phyloP scores from a whole-genome alignment of 2,888 invertebrate species.

The Petrolisthes cinctipes region DNA sequence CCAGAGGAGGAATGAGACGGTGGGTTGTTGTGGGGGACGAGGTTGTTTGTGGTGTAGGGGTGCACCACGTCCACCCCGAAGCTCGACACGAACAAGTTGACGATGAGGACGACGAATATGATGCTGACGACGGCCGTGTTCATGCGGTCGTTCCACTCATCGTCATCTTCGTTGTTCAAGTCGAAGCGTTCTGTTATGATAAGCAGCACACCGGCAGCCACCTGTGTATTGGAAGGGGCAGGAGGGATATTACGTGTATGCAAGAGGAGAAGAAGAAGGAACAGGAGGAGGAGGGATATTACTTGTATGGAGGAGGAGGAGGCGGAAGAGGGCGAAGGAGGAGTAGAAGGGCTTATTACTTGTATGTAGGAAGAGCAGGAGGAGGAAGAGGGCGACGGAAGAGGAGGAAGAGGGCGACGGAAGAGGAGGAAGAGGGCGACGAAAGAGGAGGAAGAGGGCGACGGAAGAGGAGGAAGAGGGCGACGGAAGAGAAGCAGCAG shows the following conservation, averaged over 20 bases:
- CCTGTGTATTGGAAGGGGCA: constrained; percentile 22
- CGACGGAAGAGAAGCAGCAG: not conserved
- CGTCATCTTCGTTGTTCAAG: constrained; percentile 53
- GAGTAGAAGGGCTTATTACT: too few species aligned
- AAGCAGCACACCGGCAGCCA: constrained; percentile 56
- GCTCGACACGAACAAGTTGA: constrained; percentile 62
- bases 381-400: not conserved
- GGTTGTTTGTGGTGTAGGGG: not conserved
- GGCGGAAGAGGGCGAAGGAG: not conserved
- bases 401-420: not conserved
- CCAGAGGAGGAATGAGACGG: not conserved
- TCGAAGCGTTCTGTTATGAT: constrained; percentile 59
- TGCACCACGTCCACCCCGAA: constrained; percentile 53
- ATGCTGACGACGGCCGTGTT: constrained; percentile 47
- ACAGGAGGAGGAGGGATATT: not conserved
- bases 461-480: not conserved
- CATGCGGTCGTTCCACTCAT: constrained; percentile 30
- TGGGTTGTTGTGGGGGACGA: not conserved
- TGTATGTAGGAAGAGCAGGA: not conserved
- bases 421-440: not conserved
- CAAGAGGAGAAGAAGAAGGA: not conserved
- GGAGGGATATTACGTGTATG: not conserved
- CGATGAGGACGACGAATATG: constrained; percentile 60
- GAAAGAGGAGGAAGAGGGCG: not conserved
- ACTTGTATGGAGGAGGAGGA: not conserved